These are phyloP conservation scores for Drosophila tanythrix DNA, from an alignment of 2,888 invertebrate genomes.

Conservation along the genomic window DNA sequence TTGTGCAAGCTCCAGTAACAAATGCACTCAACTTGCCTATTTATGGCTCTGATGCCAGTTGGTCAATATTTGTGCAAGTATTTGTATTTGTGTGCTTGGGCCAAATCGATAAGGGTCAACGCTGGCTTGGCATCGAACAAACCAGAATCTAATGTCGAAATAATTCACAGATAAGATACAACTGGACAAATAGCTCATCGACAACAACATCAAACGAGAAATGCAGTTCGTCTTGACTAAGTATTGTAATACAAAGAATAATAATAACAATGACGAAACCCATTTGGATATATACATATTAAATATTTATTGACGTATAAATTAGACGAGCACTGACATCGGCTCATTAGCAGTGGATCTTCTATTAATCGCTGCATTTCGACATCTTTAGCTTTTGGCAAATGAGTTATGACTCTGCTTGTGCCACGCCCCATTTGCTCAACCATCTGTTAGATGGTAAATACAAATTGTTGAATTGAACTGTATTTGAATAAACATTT, in stretches of 20 bases:
- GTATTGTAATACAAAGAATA: neutral
- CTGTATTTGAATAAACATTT: conserved; percentile 37
- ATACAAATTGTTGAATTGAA: conserved; percentile 14
- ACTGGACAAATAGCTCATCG: conserved; percentile 12
- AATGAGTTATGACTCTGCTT: conserved; percentile 33
- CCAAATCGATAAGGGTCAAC: conserved; percentile 8
- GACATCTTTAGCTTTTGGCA: conserved; percentile 6
- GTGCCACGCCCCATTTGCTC: conserved; percentile 10
- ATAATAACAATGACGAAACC: neutral
- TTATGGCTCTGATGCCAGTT: conserved; percentile 31
- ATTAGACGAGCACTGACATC: neutral
- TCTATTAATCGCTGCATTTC: conserved; percentile 29
- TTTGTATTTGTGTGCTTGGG: conserved; percentile 1
- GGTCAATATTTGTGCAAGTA: conserved; percentile 46
- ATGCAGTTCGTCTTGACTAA: neutral
- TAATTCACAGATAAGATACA: conserved; percentile 47
- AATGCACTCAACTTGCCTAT: conserved; percentile 36
- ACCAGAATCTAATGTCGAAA: conserved; percentile 62
- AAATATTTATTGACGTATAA: neutral
- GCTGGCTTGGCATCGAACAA: conserved; percentile 28
- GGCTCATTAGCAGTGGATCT: conserved; percentile 30
- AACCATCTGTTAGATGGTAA: conserved; percentile 26
- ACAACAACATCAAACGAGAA: neutral
- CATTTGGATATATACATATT: neutral
- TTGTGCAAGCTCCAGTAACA: conserved; percentile 44